Base-by-base conservation (phyloP, 2,888 invertebrate genomes). In the Drosophila maculinotata region DNA sequence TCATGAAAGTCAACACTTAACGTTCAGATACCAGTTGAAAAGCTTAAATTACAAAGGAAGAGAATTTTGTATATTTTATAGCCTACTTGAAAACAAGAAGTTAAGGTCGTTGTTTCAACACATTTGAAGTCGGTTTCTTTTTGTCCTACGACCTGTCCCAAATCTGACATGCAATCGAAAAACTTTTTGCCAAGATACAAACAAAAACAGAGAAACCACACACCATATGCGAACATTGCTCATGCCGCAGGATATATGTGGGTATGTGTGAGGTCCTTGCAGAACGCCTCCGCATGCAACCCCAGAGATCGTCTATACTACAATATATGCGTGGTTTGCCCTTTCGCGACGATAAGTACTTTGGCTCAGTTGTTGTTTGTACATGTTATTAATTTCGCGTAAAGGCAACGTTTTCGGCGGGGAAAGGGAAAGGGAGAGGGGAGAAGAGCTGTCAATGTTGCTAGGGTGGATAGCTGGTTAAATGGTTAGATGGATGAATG, bases 381-480 rank as follows among this genome's bases (percentile, higher is more conserved):
- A 73, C 70, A 72, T 75, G 81, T 77, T 87, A 84, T 88, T 79
- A 87, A 89, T 89, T 88, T 89, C 76, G 77, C 81, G 79, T 83
- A 76, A 79, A 71, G 73, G 71, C 72, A 56, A 53, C 54, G 33
- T 53, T 52, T 66, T 59, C 30, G 41, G 42, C 57, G 39, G 35
- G 12, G 38, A 12, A 20, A 9, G 35, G 23, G 20, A 25, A 36
- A 7, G 42, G 26, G 30, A 49, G 51, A 39, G 48, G 85, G 58
- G 65, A 54, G 75, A n/a, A 53, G 63, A 49, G 78, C 81, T 80
- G 79, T 80, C 87, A 84, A 53, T 62, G 70, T 45, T 47, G 12
- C 31, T 17, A 45, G 66, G 86, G 77, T 69, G 57, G 53, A 33
- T 54, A 28, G 31, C 28, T 33, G 41, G 48, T 17, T 38, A 59